A percentile compares a stretch with the other conserved stretches of the same genome.
Conservation (phyloP, 2,113 vertebrate genomes). For the Chionomys nivalis region DNA sequence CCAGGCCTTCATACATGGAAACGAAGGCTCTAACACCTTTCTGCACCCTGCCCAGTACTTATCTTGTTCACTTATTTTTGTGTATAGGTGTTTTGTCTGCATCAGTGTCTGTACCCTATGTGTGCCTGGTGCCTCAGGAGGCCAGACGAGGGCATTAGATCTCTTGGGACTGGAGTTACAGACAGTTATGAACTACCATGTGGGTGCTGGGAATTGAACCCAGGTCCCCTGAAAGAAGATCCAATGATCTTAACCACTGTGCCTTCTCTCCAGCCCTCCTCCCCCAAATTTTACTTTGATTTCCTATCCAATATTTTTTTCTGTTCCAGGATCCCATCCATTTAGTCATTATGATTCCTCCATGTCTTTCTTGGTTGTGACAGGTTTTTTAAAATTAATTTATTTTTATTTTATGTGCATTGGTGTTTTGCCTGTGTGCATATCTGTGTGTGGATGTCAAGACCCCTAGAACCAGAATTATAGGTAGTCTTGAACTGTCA, state of each 20-base stretch:
- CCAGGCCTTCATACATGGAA: no score
- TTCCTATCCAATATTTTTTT: background rate
- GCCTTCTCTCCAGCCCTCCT: background rate
- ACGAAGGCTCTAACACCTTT: background rate
- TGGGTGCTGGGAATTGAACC: background rate
- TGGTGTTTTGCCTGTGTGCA: background rate
- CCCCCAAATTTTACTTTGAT: background rate
- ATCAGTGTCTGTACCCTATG: background rate
- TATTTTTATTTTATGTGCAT: background rate
- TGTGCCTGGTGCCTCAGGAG: background rate
- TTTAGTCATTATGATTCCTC: background rate
- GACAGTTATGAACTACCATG: background rate
- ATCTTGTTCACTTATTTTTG: background rate
- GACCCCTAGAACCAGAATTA: background rate
- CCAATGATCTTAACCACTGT: background rate
- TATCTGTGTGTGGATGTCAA: background rate
- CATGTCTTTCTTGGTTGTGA: background rate
- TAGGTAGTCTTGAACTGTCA: background rate
- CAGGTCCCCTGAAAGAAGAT: background rate
- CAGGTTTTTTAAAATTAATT: background rate
- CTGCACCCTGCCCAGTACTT: background rate
- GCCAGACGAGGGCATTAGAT: background rate
- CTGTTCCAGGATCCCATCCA: background rate
- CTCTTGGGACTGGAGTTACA: background rate
- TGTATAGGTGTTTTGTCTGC: background rate